Conservation (phyloP, 30 jellyfish, hydroid and myxozoan genomes). For the Calvadosia cruxmelitensis region DNA sequence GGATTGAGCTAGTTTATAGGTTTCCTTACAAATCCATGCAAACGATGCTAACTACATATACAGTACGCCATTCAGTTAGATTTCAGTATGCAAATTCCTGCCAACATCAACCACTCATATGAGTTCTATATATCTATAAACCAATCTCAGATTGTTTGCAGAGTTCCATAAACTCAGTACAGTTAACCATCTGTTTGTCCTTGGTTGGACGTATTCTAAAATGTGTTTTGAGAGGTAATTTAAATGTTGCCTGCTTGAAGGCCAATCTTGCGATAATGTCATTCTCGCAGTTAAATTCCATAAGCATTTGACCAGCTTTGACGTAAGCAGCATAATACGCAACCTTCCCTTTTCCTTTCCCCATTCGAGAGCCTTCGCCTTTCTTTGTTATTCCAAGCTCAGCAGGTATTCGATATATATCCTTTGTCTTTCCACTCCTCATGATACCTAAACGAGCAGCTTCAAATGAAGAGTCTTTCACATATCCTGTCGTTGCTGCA, state of each 20-base stretch:
- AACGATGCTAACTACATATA: too few species aligned
- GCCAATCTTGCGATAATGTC: slow-evolving; percentile 76
- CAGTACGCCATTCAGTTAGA: too few species aligned
- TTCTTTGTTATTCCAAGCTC: slow-evolving; percentile 70
- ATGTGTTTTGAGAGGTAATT: slow-evolving; percentile 61
- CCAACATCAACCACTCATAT: too few species aligned
- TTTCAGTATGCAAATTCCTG: too few species aligned
- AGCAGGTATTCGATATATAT: slow-evolving; percentile 42
- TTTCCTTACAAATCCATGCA: too few species aligned
- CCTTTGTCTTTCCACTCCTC: slow-evolving; percentile 69
- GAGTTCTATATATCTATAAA: too few species aligned
- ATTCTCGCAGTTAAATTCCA: slow-evolving; percentile 74
- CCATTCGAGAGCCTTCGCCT: slow-evolving; percentile 91
- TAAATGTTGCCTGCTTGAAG: slow-evolving; percentile 67
- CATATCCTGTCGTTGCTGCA: slow-evolving; percentile 80
- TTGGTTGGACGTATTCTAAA: slow-evolving; percentile 60
- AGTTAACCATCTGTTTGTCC: slow-evolving; percentile 24
- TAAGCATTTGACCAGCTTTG: slow-evolving; percentile 63
- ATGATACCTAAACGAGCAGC: slow-evolving; percentile 75
- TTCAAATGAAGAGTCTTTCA: slow-evolving; percentile 81
- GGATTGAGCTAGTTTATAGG: too few species aligned
- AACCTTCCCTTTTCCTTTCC: slow-evolving; percentile 90
- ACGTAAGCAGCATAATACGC: slow-evolving; percentile 77
- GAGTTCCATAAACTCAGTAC: slow-evolving; percentile 19
- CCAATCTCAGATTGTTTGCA: not conserved